phyloP scores from a whole-genome alignment of 2,888 invertebrate species.

The Andrena chrysosceles region DNA sequence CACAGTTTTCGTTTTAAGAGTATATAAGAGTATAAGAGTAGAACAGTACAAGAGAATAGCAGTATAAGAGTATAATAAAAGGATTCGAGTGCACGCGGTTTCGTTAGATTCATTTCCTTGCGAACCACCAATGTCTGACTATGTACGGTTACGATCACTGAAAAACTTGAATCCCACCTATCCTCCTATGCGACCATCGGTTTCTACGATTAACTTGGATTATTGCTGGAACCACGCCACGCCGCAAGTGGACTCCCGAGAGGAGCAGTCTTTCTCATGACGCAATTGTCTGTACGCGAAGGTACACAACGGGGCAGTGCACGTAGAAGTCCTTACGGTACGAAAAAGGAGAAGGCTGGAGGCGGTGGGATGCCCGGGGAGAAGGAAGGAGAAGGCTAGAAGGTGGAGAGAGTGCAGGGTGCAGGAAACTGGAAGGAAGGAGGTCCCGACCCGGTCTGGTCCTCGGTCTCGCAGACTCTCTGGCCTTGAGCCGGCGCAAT shows the following conservation, averaged over 20 bases:
- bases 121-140: too few relatives aligned
- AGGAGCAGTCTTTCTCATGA: slow-evolving; percentile 81
- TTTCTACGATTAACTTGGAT: background rate
- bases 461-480: slow-evolving; percentile 82
- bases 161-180: background rate
- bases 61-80: too few relatives aligned
- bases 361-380: slow-evolving; percentile 30
- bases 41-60: too few relatives aligned
- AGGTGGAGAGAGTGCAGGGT: slow-evolving; percentile 69
- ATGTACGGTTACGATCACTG: too few relatives aligned
- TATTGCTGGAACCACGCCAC: too few relatives aligned
- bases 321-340: slow-evolving; percentile 55
- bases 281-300: slow-evolving; percentile 84
- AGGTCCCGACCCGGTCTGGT: slow-evolving; percentile 83
- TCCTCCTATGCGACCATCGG: background rate
- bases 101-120: too few relatives aligned
- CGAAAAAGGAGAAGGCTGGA: slow-evolving; percentile 36
- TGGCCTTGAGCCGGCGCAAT: slow-evolving; percentile 84
- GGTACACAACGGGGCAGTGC: slow-evolving; percentile 74
- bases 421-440: slow-evolving; percentile 81
- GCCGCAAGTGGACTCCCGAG: background rate
- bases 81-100: too few relatives aligned
- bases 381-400: slow-evolving; percentile 41
- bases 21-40: too few relatives aligned
- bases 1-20: too few relatives aligned